A percentile compares a stretch with the other conserved stretches of the same genome.
phyloP scores from a whole-genome alignment of 2,888 invertebrate species.

The Ectropis crepuscularia region DNA sequence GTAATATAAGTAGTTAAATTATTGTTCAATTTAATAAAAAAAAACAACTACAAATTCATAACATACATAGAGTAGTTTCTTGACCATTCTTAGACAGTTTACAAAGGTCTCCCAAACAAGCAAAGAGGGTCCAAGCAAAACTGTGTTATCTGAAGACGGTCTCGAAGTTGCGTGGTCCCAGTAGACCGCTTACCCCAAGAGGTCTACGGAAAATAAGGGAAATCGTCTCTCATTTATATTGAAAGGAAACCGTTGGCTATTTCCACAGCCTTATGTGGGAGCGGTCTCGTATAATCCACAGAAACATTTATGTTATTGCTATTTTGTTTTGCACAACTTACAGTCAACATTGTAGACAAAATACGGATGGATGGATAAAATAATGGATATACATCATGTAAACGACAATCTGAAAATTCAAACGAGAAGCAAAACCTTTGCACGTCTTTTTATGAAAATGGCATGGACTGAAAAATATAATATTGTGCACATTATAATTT shows the following conservation, averaged over 20 bases:
- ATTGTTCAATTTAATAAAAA: no score
- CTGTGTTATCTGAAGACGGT: conserved; percentile 51
- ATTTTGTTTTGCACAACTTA: no score
- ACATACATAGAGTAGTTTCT: neutral
- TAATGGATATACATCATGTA: no score
- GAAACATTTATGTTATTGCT: no score
- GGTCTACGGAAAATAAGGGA: conserved; percentile 68
- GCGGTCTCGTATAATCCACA: neutral
- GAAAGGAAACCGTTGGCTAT: conserved; percentile 62
- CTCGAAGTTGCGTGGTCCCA: conserved; percentile 66
- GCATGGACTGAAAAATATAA: no score
- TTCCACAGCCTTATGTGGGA: conserved; percentile 33
- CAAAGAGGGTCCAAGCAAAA: conserved; percentile 53
- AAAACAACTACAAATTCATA: neutral
- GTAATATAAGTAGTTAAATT: no score
- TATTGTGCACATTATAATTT: no score
- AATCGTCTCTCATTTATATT: conserved; percentile 77
- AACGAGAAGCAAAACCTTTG: no score
- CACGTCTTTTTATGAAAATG: no score
- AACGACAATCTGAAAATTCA: no score
- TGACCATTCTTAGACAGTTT: conserved; percentile 7
- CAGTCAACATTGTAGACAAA: no score
- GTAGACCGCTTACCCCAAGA: conserved; percentile 72
- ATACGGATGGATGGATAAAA: no score
- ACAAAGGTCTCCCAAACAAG: conserved; percentile 12